Conservation (phyloP, 2,888 invertebrate genomes). For the Drosophila koepferae region DNA sequence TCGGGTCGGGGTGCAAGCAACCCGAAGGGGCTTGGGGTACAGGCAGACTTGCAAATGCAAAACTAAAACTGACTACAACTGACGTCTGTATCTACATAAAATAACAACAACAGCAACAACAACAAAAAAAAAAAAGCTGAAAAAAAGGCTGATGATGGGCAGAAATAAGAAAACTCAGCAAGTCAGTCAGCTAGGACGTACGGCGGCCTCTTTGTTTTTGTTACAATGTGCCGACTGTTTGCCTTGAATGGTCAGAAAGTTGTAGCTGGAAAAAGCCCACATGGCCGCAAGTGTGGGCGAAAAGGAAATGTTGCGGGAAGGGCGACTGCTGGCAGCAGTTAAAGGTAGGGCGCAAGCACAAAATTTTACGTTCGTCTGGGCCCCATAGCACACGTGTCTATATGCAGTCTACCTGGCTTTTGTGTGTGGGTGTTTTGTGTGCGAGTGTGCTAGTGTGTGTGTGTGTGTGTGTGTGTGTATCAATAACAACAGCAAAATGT, state of each 20-base stretch:
- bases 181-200: slow-evolving; percentile 65
- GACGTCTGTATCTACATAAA: slow-evolving; percentile 43
- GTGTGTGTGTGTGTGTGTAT: slow-evolving; percentile 27
- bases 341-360: slow-evolving; percentile 36
- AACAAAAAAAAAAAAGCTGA: background rate
- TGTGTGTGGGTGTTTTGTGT: slow-evolving; percentile 39
- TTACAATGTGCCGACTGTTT: slow-evolving; percentile 69
- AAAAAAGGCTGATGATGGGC: slow-evolving; percentile 45
- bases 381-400: slow-evolving; percentile 37
- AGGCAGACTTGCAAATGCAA: slow-evolving; percentile 58
- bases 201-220: slow-evolving; percentile 64
- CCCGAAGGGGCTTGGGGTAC: background rate
- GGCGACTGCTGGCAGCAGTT: background rate
- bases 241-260: slow-evolving; percentile 75
- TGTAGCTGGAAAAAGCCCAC: slow-evolving; percentile 54
- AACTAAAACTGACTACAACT: slow-evolving; percentile 56
- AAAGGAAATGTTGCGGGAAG: background rate
- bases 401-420: slow-evolving; percentile 35
- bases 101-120: background rate
- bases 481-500: slow-evolving; percentile 62
- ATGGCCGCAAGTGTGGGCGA: slow-evolving; percentile 29
- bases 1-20: no score
- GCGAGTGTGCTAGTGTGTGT: slow-evolving; percentile 18
- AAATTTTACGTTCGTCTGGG: slow-evolving; percentile 46
- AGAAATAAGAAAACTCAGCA: slow-evolving; percentile 64